Percentiles rank a stretch among this genome's conserved stretches.
Conservation (phyloP, 2,113 vertebrate species). For the Gymnorhina tibicen region DNA sequence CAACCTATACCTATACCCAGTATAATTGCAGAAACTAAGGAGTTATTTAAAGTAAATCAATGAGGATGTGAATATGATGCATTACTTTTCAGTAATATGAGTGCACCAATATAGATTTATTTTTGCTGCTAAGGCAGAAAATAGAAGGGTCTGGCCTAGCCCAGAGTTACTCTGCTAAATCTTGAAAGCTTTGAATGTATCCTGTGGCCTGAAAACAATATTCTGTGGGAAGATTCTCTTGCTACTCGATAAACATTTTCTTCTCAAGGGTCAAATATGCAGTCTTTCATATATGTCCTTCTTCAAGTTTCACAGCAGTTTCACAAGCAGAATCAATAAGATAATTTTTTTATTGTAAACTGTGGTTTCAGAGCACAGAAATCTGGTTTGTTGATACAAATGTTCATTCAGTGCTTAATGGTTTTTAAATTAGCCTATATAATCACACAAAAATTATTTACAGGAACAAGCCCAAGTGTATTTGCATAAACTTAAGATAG, state of each 20-base stretch:
- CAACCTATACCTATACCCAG: background rate
- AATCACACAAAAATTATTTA: background rate
- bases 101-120: background rate
- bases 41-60: background rate
- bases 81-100: background rate
- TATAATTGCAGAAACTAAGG: background rate
- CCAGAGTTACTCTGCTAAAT: background rate
- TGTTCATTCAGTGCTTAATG: background rate
- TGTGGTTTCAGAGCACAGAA: background rate
- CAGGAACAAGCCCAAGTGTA: background rate
- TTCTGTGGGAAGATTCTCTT: background rate
- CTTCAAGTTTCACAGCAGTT: background rate
- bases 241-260: background rate
- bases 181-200: background rate
- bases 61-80: background rate
- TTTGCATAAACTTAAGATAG: background rate
- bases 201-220: background rate
- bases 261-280: background rate
- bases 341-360: background rate
- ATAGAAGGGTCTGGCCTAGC: background rate
- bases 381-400: background rate
- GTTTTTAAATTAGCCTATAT: slow-evolving; percentile 2
- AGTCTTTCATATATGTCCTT: background rate
- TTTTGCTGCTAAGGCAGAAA: background rate
- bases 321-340: background rate